Conservation (phyloP, 2,113 vertebrate species). For the Chloebia gouldiae region DNA sequence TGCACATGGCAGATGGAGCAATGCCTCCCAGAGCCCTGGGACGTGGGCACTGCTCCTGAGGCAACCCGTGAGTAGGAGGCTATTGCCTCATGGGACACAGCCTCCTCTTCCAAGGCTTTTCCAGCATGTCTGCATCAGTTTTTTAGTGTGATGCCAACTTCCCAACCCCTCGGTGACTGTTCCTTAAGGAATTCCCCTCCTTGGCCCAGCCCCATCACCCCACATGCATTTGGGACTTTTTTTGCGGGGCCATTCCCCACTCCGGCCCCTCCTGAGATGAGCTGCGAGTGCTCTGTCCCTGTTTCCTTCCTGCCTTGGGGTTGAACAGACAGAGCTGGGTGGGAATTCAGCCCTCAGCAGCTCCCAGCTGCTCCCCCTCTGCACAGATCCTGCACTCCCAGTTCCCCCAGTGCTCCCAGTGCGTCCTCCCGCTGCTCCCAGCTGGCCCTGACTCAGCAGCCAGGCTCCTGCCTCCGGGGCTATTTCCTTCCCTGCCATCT, state of each 20-base stretch:
- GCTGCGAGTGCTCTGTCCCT: not conserved
- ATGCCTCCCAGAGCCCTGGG: not conserved
- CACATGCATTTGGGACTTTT: accelerated
- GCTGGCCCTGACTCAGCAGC: not conserved
- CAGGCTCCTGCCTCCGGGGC: not conserved
- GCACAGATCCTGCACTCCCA: conserved; percentile 78
- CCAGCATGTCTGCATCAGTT: not conserved
- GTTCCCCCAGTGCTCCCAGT: not conserved
- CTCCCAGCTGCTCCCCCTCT: conserved; percentile 73
- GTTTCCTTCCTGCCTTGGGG: conserved; percentile 46
- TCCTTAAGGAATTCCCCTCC: not conserved
- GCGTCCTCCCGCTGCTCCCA: not conserved
- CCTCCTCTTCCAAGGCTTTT: not conserved
- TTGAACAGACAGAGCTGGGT: conserved; percentile 76
- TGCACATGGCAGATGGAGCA: not conserved
- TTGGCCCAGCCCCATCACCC: not conserved
- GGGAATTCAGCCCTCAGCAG: not conserved
- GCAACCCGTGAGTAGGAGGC: not conserved
- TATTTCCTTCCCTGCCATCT: not conserved
- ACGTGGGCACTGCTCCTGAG: not conserved
- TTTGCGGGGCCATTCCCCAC: not conserved
- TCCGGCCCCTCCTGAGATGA: not conserved
- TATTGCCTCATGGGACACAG: not conserved
- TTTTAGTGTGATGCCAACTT: accelerated
- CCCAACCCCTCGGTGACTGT: not conserved